phyloP scores from a whole-genome alignment of 1,140 invertebrate genomes.

The Dendroctonus ponderosae region DNA sequence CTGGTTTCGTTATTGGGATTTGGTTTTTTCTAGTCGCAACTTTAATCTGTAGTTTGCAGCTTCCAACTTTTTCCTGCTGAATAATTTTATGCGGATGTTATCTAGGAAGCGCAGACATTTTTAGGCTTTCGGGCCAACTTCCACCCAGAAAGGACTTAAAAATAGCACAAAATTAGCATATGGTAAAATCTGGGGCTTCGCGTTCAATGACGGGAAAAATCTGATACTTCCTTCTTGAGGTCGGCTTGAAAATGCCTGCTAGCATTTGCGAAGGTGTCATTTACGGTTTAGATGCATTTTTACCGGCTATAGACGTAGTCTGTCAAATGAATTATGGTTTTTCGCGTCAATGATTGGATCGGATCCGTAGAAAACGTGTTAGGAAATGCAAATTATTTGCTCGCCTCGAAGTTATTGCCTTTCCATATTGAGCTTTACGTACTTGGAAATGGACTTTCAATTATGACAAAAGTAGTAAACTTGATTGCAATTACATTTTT shows the following conservation, averaged over 20 bases:
- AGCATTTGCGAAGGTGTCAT: conserved; percentile 25
- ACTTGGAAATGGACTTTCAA: too few species aligned
- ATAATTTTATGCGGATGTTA: too few species aligned
- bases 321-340: conserved; percentile 23
- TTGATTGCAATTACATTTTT: too few species aligned
- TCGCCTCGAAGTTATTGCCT: not conserved
- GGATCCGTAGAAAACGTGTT: conserved; percentile 7
- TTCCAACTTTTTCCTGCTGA: too few species aligned
- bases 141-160: conserved; percentile 26
- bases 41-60: too few species aligned
- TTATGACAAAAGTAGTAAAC: too few species aligned
- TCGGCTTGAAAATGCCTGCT: conserved; percentile 19
- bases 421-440: not conserved
- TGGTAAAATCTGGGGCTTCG: conserved; percentile 26
- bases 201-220: conserved; percentile 22
- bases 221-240: conserved; percentile 28
- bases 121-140: not conserved
- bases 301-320: conserved; percentile 16
- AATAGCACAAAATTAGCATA: conserved; percentile 30
- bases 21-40: too few species aligned
- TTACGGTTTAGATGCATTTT: conserved; percentile 16
- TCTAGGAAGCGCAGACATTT: too few species aligned
- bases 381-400: conserved; percentile 12
- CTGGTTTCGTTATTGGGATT: too few species aligned
- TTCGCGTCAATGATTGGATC: conserved; percentile 11